Conservation (phyloP, 2,797 vertebrate genomes). For the Vipera latastei region DNA sequence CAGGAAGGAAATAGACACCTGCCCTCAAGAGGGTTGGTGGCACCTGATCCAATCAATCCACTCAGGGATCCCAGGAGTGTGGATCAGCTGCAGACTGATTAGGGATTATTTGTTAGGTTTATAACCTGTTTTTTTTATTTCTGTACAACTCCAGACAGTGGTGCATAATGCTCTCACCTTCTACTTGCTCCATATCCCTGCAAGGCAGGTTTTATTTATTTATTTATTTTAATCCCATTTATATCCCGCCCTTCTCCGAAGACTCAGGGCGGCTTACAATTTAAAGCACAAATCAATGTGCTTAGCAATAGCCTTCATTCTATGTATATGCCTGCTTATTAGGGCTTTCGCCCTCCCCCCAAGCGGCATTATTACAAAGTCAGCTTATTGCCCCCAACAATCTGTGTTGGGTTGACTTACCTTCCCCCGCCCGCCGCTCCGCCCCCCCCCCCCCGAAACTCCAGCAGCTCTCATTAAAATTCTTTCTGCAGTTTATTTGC, state of each 20-base stretch:
- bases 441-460: not conserved
- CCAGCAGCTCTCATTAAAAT: not conserved
- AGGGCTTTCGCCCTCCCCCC: too few species aligned
- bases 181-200: not conserved
- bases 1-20: not conserved
- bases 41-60: not conserved
- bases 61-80: not conserved
- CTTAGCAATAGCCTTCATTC: too few species aligned
- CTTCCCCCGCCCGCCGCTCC: not conserved
- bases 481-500: not conserved
- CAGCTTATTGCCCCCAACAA: too few species aligned
- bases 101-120: not conserved
- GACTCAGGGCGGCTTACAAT: too few species aligned
- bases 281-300: too few species aligned
- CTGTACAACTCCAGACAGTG: not conserved
- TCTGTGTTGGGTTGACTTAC: not conserved
- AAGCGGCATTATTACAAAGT: too few species aligned
- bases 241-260: too few species aligned
- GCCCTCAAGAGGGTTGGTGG: not conserved
- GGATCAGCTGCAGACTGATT: not conserved
- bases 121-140: not conserved
- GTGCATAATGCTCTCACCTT: not conserved
- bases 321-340: too few species aligned
- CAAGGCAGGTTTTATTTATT: not conserved
- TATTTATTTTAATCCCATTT: too few species aligned